Base-by-base conservation (phyloP, 2,113 vertebrate genomes). In the Rhineura floridana region DNA sequence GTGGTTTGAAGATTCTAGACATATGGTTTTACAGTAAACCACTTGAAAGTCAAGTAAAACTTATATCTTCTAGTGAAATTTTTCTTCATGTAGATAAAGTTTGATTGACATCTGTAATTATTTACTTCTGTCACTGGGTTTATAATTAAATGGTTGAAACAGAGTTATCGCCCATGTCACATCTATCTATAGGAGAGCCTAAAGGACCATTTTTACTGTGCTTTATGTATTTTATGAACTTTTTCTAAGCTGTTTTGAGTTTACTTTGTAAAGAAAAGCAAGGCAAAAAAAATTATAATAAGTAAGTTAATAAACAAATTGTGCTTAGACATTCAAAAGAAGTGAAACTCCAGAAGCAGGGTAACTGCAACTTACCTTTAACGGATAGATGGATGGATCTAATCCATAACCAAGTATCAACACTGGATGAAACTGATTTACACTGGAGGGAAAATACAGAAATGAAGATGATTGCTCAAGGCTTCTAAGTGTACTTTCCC, bases 11-110 rank as follows among this genome's bases (percentile, higher is more conserved):
- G 25, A 59, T 36, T 87, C 63, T 23, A 72, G 65, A 72, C n/a
- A 44, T 50, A 67, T 8, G 39, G 30, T 59, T 80, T 79, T 70
- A 77, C 46, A 76, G 72, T 21, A 85, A 85, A 63, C 72, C 72
- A 85, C 73, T 80, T 44, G 50, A 87, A 87, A 81, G 39, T 5
- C 89, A 82, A 93, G 87, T 88, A 88, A 92, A 90, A 59, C 70
- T 88, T 92, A 93, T 92, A 91, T 87, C 85, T 93, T 94, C 92
- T 84, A 85, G 91, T 93, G 90, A 85, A 85, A 87, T 48, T 33
- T 87, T 72, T 0, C 78, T 94, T 79, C 93, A 88, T 93, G 87
- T 88, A 81, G 83, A 79, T 69, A 79, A 86, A 80, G 36, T 70
- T 59, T 87, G 77, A 55, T 33, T 87, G 65, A 59, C 25, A 9